A percentile compares a stretch with the other conserved stretches of the same genome.
These are phyloP conservation scores for Argyrosomus regius DNA, from an alignment of 2,797 vertebrate species.

Conservation along the genomic window DNA sequence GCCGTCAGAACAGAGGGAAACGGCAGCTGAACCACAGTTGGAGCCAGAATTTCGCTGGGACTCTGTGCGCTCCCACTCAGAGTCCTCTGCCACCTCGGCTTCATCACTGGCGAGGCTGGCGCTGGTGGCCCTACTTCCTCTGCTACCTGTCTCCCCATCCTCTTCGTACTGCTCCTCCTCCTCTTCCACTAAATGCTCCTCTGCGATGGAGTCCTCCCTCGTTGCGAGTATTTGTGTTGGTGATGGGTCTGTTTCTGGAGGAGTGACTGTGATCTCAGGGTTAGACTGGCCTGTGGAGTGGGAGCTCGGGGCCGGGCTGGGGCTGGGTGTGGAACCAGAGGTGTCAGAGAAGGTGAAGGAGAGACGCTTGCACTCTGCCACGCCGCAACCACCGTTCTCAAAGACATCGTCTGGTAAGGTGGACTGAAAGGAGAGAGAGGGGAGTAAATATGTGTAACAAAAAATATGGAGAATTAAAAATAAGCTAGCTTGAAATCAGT, in stretches of 20 bases:
- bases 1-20: conserved; percentile 78
- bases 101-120: conserved; percentile 82
- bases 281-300: conserved; percentile 85
- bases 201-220: conserved; percentile 76
- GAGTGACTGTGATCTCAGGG: conserved; percentile 90
- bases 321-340: conserved; percentile 77
- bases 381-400: conserved; percentile 86
- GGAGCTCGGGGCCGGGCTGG: conserved; percentile 77
- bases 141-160: conserved; percentile 75
- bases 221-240: conserved; percentile 69
- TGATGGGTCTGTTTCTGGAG: conserved; percentile 81
- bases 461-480: not conserved
- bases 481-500: conserved; percentile 11
- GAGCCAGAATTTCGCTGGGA: conserved; percentile 75
- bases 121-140: conserved; percentile 75
- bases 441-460: not conserved
- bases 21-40: conserved; percentile 67
- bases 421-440: conserved; percentile 81
- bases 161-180: conserved; percentile 72
- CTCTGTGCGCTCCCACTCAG: conserved; percentile 84
- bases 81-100: conserved; percentile 76
- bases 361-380: conserved; percentile 89
- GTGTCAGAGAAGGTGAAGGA: conserved; percentile 92
- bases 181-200: conserved; percentile 77
- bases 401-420: conserved; percentile 94